These are phyloP conservation scores for Habropoda laboriosa DNA, from an alignment of 1,140 invertebrate species.

Conservation along the genomic window DNA sequence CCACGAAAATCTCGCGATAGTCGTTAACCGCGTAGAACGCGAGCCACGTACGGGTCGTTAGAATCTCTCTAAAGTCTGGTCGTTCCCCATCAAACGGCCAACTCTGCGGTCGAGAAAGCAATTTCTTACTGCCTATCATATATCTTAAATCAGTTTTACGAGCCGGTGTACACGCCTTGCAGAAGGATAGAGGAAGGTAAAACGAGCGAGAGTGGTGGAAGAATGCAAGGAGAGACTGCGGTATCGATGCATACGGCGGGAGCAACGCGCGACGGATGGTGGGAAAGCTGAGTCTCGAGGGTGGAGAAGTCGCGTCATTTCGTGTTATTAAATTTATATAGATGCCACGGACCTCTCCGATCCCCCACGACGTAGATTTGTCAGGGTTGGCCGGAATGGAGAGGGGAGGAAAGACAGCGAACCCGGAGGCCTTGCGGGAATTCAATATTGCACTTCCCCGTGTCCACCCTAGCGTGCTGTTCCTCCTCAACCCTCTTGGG, in stretches of 20 bases:
- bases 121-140: constrained; percentile 50
- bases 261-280: background rate
- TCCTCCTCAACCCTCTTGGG: constrained; percentile 54
- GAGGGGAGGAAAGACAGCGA: constrained; percentile 4
- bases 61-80: background rate
- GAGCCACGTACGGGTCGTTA: background rate
- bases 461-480: constrained; percentile 44
- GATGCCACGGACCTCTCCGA: constrained; percentile 64
- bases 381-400: constrained; percentile 23
- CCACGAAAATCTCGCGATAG: background rate
- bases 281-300: constrained; percentile 34
- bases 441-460: constrained; percentile 70
- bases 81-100: constrained; percentile 43
- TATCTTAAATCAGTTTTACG: constrained; percentile 63
- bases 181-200: background rate
- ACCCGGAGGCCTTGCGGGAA: constrained; percentile 67
- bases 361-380: constrained; percentile 68
- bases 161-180: constrained; percentile 7
- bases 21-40: background rate
- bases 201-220: background rate
- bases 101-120: constrained; percentile 21
- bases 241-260: constrained; percentile 56
- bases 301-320: constrained; percentile 68
- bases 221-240: constrained; percentile 40
- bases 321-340: constrained; percentile 74